Conservation (phyloP, 2,888 invertebrate species). For the Aphidius colemani region DNA sequence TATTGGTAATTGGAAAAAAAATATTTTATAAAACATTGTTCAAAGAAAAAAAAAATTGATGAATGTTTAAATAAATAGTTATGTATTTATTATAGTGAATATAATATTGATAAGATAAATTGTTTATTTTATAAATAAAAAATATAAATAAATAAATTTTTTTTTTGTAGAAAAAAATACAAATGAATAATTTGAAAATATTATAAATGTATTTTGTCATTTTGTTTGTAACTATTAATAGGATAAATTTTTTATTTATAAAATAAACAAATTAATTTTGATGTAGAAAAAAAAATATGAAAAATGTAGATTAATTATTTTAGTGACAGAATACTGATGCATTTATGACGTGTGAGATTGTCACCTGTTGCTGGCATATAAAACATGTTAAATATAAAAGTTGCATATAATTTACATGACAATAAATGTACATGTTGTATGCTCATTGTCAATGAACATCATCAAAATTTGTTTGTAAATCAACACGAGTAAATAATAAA, state of each 20-base stretch:
- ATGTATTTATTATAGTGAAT: no score
- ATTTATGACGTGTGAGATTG: neutral
- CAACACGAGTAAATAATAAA: neutral
- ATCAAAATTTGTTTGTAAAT: neutral
- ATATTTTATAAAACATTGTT: no score
- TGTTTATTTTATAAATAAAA: no score
- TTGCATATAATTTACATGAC: neutral
- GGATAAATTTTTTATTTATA: neutral
- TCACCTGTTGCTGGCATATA: conserved; percentile 13
- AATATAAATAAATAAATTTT: no score
- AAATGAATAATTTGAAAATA: neutral
- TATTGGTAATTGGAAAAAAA: no score
- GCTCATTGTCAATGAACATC: neutral
- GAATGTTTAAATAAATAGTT: no score
- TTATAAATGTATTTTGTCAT: neutral
- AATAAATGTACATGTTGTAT: neutral
- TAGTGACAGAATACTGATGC: neutral
- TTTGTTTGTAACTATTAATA: neutral
- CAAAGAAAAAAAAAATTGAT: no score
- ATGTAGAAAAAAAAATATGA: neutral
- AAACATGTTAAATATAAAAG: neutral
- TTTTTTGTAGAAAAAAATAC: no score
- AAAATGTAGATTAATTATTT: neutral
- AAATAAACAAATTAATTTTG: neutral
- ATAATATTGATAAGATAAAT: no score